Percentiles rank a stretch among this genome's conserved stretches.
Evolutionary conservation across 2,797 vertebrate species (phyloP).

Genomic region (Alcedo atthis): DNA sequence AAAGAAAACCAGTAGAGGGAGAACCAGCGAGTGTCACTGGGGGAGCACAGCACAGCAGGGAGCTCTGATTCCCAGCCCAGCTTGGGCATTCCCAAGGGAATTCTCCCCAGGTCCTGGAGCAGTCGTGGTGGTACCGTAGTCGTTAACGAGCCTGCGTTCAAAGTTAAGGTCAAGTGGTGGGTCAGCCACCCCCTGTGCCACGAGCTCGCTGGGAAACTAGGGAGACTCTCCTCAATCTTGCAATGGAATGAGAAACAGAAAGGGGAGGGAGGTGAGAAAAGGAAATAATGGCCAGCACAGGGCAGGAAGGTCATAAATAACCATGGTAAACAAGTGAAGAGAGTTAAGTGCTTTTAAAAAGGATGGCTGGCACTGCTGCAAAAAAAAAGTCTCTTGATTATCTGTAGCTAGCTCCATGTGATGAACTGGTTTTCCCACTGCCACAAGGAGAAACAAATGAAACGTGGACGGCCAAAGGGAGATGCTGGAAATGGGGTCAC

Average conservation of each 20-base stretch:
- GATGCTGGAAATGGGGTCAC: not conserved
- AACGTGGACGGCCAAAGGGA: not conserved
- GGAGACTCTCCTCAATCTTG: not conserved
- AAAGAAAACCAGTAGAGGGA: constrained; percentile 39
- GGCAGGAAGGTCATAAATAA: constrained; percentile 35
- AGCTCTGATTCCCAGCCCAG: constrained; percentile 29
- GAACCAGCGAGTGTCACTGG: constrained; percentile 61
- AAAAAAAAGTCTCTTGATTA: not conserved
- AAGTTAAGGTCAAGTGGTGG: not conserved
- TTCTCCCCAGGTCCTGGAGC: not conserved
- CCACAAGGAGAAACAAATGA: not conserved
- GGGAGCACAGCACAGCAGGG: constrained; percentile 42
- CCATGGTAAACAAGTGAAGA: constrained; percentile 9
- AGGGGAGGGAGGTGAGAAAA: not conserved
- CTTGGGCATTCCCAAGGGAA: not conserved
- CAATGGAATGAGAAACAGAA: not conserved
- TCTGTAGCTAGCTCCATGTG: not conserved
- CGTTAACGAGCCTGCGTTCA: not conserved
- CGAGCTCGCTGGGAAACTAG: not conserved
- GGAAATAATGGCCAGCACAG: not conserved
- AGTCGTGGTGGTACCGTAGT: not conserved
- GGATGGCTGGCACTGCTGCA: not conserved
- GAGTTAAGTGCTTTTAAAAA: constrained; percentile 51
- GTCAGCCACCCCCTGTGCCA: not conserved
- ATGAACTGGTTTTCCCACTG: not conserved